Evolutionary conservation across 2,797 vertebrate genomes (phyloP).

Genomic region (Cheirogaleus major): DNA sequence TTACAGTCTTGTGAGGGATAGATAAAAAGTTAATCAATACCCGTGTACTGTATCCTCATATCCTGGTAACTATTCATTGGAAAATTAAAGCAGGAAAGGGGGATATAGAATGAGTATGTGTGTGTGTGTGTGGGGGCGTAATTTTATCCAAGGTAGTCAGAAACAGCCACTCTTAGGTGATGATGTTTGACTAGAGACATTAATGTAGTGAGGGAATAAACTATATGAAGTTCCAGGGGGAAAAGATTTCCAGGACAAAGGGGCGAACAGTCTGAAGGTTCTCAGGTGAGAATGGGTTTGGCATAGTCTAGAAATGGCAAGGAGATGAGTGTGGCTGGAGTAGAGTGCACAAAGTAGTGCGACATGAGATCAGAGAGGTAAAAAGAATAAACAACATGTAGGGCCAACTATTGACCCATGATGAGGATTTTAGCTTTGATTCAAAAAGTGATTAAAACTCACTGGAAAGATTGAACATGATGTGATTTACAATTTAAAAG

Average conservation of each 20-base stretch:
- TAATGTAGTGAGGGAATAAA: neutral
- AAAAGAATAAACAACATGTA: neutral
- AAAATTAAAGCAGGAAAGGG: neutral
- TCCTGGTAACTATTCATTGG: neutral
- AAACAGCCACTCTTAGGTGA: neutral
- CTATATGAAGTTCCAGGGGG: neutral
- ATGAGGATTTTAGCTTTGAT: neutral
- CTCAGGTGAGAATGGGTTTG: neutral
- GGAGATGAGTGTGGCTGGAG: neutral
- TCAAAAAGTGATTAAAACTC: neutral
- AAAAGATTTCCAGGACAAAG: neutral
- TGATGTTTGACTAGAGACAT: neutral
- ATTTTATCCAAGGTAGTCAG: neutral
- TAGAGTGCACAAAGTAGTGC: neutral
- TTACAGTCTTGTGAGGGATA: neutral
- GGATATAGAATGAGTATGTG: neutral
- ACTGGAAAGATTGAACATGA: neutral
- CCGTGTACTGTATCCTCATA: neutral
- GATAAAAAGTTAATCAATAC: neutral
- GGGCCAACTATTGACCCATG: neutral
- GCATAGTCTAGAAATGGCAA: neutral
- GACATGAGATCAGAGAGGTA: neutral
- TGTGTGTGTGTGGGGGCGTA: neutral
- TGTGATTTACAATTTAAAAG: neutral
- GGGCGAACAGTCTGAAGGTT: neutral